Evolutionary conservation across 2,797 vertebrate species (phyloP), one percentile per base, ranked within the genome.

Genomic region (Anas bernieri): DNA sequence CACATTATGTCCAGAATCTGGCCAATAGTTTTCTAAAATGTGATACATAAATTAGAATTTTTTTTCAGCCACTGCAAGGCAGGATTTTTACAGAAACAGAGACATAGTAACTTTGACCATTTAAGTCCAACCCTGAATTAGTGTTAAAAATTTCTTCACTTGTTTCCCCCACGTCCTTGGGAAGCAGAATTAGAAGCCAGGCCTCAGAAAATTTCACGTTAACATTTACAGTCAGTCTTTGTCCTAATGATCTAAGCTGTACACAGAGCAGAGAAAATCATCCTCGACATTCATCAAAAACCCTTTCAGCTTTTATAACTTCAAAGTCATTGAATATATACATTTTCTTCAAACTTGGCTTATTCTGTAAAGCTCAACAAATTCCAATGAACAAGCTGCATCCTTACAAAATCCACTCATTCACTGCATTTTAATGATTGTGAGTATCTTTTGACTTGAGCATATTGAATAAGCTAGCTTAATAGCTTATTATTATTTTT

Each of bases 401-500:
- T 93, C 68, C 83, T 90, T 86, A 88, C 66, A 93, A 92, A 95
- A 96, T 82, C 74, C n/a, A 50, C 70, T 93, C 75, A 94, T 88
- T 70, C 78, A 54, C 58, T 83, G 68, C 61, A 78, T 58, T 84
- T 85, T 77, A 92, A 86, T 90, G 85, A 90, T 25, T 83, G 64
- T 88, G 76, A 68, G 28, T 86, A 80, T 93, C 81, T 96, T 95
- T 88, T 90, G 74, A 94, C n/a, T 84, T 83, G 61, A 92, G 67
- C 75, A 52, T 35, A 46, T 54, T 92, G 83, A 96, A 93, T 90
- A 93, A 92, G 72, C 30, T 77, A 83, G 64, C 17, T 83, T 92
- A 91, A 90, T 74, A 79, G 78, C 67, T 82, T 84, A 80, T 94
- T 95, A 94, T 95, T 84, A 85, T 90, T 95, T 92, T 94, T 93